phyloP scores from a whole-genome alignment of 2,888 invertebrate species.

The Helicoverpa assulta region DNA sequence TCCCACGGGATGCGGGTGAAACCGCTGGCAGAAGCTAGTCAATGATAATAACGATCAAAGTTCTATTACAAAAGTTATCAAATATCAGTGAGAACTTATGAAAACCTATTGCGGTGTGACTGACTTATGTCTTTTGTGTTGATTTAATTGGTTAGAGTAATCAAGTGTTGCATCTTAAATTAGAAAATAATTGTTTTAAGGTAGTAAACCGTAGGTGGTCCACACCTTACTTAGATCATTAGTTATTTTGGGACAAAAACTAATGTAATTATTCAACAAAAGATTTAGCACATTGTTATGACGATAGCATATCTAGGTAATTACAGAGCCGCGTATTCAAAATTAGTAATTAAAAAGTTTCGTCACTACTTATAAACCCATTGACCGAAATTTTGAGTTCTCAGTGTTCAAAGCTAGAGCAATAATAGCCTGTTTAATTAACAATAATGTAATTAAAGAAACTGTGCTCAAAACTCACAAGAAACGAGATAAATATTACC shows the following conservation, averaged over 20 bases:
- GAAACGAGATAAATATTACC: conserved; percentile 8
- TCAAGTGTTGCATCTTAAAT: conserved; percentile 3
- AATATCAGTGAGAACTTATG: conserved; percentile 28
- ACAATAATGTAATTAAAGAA: conserved; percentile 28
- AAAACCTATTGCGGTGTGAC: conserved; percentile 4
- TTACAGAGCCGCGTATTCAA: background rate
- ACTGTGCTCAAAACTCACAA: conserved; percentile 14
- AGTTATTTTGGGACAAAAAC: background rate
- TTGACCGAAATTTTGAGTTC: conserved; percentile 9
- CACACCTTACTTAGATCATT: background rate
- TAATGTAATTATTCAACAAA: background rate
- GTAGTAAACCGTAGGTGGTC: background rate
- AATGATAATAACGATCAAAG: background rate
- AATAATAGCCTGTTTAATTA: conserved; percentile 24
- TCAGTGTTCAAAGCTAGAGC: conserved; percentile 23
- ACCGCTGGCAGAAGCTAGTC: too few relatives aligned
- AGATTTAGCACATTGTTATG: background rate
- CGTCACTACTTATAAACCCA: conserved; percentile 6
- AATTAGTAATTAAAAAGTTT: background rate
- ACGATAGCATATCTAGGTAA: background rate
- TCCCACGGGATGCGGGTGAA: too few relatives aligned
- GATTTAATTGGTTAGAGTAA: conserved; percentile 24
- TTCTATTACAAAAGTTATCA: conserved; percentile 11
- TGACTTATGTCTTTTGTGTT: conserved; percentile 12
- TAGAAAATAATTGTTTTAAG: conserved; percentile 22